These are phyloP conservation scores for Dipodomys ordii DNA, from an alignment of 2,113 vertebrate species.

Conservation along the genomic window DNA sequence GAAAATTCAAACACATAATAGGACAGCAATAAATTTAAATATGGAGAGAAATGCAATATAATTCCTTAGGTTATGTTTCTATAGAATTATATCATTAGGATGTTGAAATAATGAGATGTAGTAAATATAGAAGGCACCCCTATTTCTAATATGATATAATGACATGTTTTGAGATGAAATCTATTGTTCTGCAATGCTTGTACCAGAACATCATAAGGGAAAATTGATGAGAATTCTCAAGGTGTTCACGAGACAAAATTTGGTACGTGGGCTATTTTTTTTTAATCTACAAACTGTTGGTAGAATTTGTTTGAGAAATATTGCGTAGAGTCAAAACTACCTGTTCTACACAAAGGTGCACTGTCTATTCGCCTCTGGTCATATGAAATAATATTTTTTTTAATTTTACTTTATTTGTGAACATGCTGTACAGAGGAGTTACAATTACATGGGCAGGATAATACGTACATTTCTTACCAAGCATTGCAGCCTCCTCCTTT, in stretches of 20 bases:
- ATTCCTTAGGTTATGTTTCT: not conserved
- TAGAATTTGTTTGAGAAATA: not conserved
- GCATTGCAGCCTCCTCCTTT: too few relatives aligned
- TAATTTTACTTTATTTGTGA: too few relatives aligned
- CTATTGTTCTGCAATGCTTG: not conserved
- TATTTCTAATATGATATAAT: not conserved
- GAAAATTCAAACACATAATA: not conserved
- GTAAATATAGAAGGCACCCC: not conserved
- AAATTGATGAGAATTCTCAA: not conserved
- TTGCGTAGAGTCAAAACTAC: not conserved
- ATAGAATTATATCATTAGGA: not conserved
- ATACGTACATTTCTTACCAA: too few relatives aligned
- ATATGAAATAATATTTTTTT: too few relatives aligned
- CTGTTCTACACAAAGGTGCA: not conserved
- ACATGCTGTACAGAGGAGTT: too few relatives aligned
- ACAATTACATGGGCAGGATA: too few relatives aligned
- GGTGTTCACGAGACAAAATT: not conserved
- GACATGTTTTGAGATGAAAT: not conserved
- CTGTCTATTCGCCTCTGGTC: too few relatives aligned
- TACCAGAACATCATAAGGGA: not conserved
- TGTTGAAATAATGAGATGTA: not conserved
- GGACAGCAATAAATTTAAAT: not conserved
- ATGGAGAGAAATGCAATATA: not conserved
- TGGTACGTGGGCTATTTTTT: not conserved
- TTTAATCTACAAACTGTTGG: not conserved